Percentiles rank a stretch among this genome's conserved stretches.
These are phyloP conservation scores for Chrysina gloriosa DNA, from an alignment of 2,888 invertebrate genomes.

Conservation along the genomic window DNA sequence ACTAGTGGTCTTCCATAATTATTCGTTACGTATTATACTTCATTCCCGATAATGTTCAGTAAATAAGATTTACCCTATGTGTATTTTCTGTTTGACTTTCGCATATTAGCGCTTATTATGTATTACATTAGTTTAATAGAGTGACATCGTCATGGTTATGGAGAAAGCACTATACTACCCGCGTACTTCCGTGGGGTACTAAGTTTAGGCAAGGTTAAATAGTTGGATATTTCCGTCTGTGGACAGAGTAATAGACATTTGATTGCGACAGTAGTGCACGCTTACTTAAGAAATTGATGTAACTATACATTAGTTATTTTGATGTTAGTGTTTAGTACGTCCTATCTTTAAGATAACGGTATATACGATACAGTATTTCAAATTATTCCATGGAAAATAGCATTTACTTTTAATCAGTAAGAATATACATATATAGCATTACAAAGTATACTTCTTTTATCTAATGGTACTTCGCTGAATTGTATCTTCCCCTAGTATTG, in stretches of 20 bases:
- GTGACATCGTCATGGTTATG: not conserved
- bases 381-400: too few species aligned
- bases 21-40: conserved; percentile 1
- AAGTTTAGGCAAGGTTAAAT: not conserved
- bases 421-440: too few species aligned
- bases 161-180: not conserved
- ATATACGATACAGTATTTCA: too few species aligned
- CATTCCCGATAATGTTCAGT: not conserved
- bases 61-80: not conserved
- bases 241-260: not conserved
- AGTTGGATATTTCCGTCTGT: not conserved
- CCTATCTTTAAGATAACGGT: too few species aligned
- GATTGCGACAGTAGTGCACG: not conserved
- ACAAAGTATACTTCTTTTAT: too few species aligned
- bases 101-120: not conserved
- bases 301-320: too few species aligned
- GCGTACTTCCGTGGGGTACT: not conserved
- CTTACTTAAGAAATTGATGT: too few species aligned
- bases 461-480: too few species aligned
- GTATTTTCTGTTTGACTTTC: conserved; percentile 9
- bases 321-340: too few species aligned
- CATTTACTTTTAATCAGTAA: too few species aligned
- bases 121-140: not conserved
- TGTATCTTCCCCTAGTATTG: too few species aligned
- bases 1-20: not conserved